phyloP scores from a whole-genome alignment of 2,797 vertebrate genomes.

The Prunella strophiata region DNA sequence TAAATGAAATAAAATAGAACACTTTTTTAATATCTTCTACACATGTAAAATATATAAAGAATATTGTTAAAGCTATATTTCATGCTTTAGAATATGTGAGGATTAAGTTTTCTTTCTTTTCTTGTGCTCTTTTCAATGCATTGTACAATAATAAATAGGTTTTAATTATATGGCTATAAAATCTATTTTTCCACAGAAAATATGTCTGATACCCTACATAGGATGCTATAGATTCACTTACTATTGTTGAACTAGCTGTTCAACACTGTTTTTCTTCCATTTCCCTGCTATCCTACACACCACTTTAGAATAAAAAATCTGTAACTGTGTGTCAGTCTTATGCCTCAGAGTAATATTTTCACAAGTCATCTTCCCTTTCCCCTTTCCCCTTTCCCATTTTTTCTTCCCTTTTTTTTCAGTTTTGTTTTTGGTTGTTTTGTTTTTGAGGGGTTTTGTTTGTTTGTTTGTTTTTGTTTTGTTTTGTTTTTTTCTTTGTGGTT shows the following conservation, averaged over 20 bases:
- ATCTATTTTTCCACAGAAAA: neutral
- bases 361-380: too few relatives aligned
- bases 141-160: neutral
- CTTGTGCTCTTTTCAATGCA: neutral
- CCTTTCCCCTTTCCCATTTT: neutral
- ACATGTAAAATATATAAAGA: neutral
- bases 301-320: neutral
- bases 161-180: neutral
- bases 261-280: neutral
- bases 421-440: too few relatives aligned
- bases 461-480: neutral
- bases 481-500: neutral
- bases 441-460: too few relatives aligned
- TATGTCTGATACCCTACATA: neutral
- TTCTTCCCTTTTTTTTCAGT: rapidly evolving
- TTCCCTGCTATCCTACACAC: neutral
- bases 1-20: neutral
- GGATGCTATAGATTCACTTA: neutral
- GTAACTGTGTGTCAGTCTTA: neutral
- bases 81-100: neutral
- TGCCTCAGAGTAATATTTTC: neutral
- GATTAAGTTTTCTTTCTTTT: neutral
- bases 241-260: neutral
- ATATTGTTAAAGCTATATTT: neutral
- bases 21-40: neutral